Base-by-base conservation (phyloP, 1,140 invertebrate species). In the Acromyrmex charruanus region DNA sequence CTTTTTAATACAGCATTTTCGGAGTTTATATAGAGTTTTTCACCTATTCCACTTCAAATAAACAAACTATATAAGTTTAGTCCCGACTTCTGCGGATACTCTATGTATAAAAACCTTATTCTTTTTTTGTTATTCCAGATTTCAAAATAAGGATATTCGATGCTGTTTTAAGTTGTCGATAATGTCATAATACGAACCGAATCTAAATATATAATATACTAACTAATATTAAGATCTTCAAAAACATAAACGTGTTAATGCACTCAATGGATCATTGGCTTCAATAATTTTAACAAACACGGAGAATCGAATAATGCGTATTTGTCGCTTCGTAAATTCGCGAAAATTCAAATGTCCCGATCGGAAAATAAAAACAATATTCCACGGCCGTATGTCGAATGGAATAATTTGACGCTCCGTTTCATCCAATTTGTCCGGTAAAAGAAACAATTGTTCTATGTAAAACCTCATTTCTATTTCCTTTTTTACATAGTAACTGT, bases 331-430 rank as follows among this genome's bases (percentile, higher is more conserved):
- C 39, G 53, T n/a, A 59, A 82, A 82, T 75, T 82, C 44, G 55
- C 39, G 69, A 61, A 74, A 74, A 69, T 71, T 81, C 31, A 75
- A 84, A 84, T 74, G 58, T 75, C 16, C 51, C 39, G 14, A 31
- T 28, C 39, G 28, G 39, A 75, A 84, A 74, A 84, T 61, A 84
- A 84, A 72, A 84, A 84, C 69, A 71, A 44, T 65, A 84, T 51
- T 75, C 69, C 69, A 39, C 39, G 35, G 35, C 12, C 51, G 81
- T 81, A 58, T 71, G 21, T 53, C 80, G 74, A 51, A 85, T 58
- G 74, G 82, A 77, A 86, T 53, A 86, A 81, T 81, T 86, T 68
- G 49, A 86, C 49, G 63, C 39, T 75, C 80, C 69, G 80, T 84
- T 84, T 84, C 80, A 84, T 84, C 80, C 80, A 84, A 84, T 84